These are phyloP conservation scores for Epinephelus lanceolatus DNA, from an alignment of 2,113 vertebrate species.

Conservation along the genomic window DNA sequence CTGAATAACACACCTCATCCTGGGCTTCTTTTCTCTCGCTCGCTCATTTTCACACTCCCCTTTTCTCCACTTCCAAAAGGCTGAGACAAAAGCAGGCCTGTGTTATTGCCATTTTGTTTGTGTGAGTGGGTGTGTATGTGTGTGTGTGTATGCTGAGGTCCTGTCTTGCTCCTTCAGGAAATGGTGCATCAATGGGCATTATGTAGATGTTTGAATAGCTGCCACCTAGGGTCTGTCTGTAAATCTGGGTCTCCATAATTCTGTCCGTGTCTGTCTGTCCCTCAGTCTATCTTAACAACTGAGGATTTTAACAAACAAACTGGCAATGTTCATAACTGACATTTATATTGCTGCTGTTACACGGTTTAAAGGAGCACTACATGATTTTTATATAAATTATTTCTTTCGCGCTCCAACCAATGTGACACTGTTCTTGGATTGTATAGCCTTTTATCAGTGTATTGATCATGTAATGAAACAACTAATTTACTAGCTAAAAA, in stretches of 20 bases:
- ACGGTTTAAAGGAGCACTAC: slow-evolving; percentile 5
- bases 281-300: slow-evolving; percentile 26
- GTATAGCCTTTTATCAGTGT: neutral
- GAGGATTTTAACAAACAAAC: slow-evolving; percentile 2
- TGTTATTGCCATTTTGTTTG: slow-evolving; percentile 71
- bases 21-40: slow-evolving; percentile 77
- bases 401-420: neutral
- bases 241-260: slow-evolving; percentile 32
- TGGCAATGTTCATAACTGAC: neutral
- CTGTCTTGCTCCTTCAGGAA: slow-evolving; percentile 66
- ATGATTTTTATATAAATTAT: neutral
- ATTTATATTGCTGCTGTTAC: neutral
- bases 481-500: neutral
- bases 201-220: slow-evolving; percentile 73
- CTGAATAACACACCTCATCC: slow-evolving; percentile 87
- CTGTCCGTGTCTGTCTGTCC: slow-evolving; percentile 26
- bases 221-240: slow-evolving; percentile 69
- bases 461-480: neutral
- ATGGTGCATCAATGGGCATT: slow-evolving; percentile 74
- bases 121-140: slow-evolving; percentile 29
- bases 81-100: slow-evolving; percentile 76
- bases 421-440: neutral
- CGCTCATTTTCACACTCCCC: slow-evolving; percentile 84
- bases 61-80: slow-evolving; percentile 82
- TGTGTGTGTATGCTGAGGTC: slow-evolving; percentile 39